Evolutionary conservation across 1,140 invertebrate genomes (phyloP).

Genomic region (Frieseomelitta varia): DNA sequence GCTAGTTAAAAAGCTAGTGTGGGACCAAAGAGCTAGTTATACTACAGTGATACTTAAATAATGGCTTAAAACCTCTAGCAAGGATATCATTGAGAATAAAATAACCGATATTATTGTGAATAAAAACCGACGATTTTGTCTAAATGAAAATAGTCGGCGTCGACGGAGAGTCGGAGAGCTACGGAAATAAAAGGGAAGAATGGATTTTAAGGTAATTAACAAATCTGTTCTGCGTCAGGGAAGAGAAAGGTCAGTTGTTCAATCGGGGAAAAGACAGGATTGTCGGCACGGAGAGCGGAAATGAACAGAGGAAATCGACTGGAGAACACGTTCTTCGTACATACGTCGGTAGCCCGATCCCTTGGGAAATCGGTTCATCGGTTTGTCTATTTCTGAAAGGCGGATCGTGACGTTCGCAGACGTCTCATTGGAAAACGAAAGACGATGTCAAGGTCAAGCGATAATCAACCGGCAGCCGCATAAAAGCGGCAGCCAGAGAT

Average conservation of each 20-base stretch:
- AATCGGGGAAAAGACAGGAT: neutral
- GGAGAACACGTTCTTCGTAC: neutral
- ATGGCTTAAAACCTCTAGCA: neutral
- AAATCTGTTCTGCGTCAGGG: neutral
- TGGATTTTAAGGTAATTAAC: conserved; percentile 42
- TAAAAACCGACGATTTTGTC: conserved; percentile 16
- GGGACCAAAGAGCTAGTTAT: neutral
- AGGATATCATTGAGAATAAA: neutral
- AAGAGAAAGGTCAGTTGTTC: neutral
- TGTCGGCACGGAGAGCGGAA: neutral
- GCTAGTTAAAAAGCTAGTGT: neutral
- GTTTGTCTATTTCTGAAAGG: too few species aligned
- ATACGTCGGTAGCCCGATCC: neutral
- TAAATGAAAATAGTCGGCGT: neutral
- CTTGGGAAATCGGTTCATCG: neutral
- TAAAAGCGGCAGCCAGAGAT: neutral
- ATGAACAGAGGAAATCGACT: conserved; percentile 11
- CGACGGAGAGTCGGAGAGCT: neutral
- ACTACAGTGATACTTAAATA: neutral
- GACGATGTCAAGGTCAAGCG: neutral
- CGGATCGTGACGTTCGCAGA: neutral
- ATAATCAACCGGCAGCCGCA: conserved; percentile 3
- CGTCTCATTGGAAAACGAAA: neutral
- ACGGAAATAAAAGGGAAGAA: conserved; percentile 34
- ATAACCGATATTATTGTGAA: neutral